These are phyloP conservation scores for Leptinotarsa defecta DNA, from an alignment of 1,140 invertebrate genomes.

Conservation along the genomic window DNA sequence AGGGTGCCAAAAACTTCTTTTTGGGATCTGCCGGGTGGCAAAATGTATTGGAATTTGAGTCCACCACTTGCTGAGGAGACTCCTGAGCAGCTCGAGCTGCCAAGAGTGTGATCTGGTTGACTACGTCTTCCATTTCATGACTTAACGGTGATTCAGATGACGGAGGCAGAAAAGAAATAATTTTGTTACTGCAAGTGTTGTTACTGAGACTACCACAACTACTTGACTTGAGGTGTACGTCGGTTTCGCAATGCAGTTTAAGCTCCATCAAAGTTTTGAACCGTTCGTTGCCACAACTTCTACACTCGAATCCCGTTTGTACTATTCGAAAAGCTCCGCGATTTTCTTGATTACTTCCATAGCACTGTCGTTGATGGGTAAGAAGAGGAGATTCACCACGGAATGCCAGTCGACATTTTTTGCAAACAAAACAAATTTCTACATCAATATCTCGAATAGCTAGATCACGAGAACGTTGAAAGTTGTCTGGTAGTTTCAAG, in stretches of 20 bases:
- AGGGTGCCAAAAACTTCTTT: constrained; percentile 59
- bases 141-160: constrained; percentile 65
- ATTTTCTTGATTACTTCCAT: constrained; percentile 67
- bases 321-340: constrained; percentile 69
- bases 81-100: constrained; percentile 72
- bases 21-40: constrained; percentile 59
- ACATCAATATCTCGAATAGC: constrained; percentile 67
- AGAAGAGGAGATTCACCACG: constrained; percentile 73
- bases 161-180: constrained; percentile 50
- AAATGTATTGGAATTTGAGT: constrained; percentile 60
- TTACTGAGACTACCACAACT: constrained; percentile 33
- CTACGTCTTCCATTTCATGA: constrained; percentile 82
- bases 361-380: constrained; percentile 73
- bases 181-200: constrained; percentile 16
- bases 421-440: constrained; percentile 83
- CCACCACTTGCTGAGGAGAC: constrained; percentile 47
- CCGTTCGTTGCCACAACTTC: constrained; percentile 65
- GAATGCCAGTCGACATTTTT: constrained; percentile 83
- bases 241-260: constrained; percentile 69
- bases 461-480: constrained; percentile 49
- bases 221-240: constrained; percentile 58
- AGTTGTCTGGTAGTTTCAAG: constrained; percentile 64
- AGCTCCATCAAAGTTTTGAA: constrained; percentile 66
- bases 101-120: constrained; percentile 79
- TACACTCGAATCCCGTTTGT: constrained; percentile 73